phyloP scores from a whole-genome alignment of 2,113 vertebrate genomes.

The Symphodus melops region DNA sequence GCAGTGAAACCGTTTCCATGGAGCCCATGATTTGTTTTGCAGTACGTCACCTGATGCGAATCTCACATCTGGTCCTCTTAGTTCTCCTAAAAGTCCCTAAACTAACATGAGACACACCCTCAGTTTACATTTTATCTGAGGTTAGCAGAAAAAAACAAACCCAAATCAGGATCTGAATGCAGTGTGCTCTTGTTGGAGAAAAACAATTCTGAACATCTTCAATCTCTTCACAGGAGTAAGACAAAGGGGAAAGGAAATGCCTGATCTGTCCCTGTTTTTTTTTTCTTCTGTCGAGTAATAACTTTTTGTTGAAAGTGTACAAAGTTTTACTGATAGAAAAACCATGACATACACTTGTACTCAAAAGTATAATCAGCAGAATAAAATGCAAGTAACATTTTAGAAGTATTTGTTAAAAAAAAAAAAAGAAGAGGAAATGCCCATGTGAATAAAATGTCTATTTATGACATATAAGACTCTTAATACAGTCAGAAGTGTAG shows the following conservation, averaged over 20 bases:
- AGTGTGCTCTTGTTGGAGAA: slow-evolving; percentile 2
- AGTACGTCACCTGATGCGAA: slow-evolving; percentile 32
- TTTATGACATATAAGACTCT: too few relatives aligned
- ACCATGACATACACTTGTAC: too few relatives aligned
- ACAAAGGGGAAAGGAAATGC: slow-evolving; percentile 17
- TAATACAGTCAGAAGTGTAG: too few relatives aligned
- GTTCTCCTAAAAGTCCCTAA: slow-evolving; percentile 31
- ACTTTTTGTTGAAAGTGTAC: not conserved
- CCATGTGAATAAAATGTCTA: too few relatives aligned
- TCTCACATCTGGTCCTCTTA: slow-evolving; percentile 60
- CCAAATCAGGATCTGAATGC: slow-evolving; percentile 14
- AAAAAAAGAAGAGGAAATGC: too few relatives aligned
- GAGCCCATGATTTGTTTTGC: slow-evolving; percentile 54
- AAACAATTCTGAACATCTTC: slow-evolving; percentile 5
- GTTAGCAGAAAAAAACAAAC: slow-evolving; percentile 8
- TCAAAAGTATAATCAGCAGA: not conserved
- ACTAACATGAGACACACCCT: slow-evolving; percentile 32
- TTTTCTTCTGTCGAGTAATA: not conserved
- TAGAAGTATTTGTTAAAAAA: too few relatives aligned
- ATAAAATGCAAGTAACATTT: not conserved
- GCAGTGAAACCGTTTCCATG: slow-evolving; percentile 37
- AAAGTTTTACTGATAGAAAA: too few relatives aligned
- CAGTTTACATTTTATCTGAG: slow-evolving; percentile 31
- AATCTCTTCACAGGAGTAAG: slow-evolving; percentile 29
- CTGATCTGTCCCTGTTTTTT: not conserved